A percentile compares a stretch with the other conserved stretches of the same genome.
These are phyloP conservation scores for Myotis findleyi DNA, from an alignment of 2,797 vertebrate genomes.

Conservation along the genomic window DNA sequence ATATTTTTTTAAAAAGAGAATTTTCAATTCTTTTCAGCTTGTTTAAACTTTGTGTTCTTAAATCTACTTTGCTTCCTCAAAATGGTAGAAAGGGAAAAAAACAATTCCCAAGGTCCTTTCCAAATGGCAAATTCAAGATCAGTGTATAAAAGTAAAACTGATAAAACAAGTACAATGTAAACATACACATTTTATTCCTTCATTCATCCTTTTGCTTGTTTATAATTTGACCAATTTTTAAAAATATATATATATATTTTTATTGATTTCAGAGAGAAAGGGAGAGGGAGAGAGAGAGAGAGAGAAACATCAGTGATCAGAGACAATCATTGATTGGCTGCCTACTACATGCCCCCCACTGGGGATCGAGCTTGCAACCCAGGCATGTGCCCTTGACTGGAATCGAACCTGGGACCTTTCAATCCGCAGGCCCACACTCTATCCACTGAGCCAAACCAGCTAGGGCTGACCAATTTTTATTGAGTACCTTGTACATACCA, in stretches of 20 bases:
- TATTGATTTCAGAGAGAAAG: too few relatives aligned
- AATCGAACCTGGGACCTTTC: too few relatives aligned
- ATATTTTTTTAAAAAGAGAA: not conserved
- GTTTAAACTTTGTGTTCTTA: slow-evolving; percentile 32
- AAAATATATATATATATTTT: too few relatives aligned
- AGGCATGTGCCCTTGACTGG: too few relatives aligned
- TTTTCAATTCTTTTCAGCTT: not conserved
- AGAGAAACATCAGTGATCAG: too few relatives aligned
- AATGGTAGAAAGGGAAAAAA: not conserved
- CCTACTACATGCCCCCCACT: too few relatives aligned
- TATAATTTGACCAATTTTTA: not conserved
- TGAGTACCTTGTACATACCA: not conserved
- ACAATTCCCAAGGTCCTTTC: not conserved
- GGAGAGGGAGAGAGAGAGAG: too few relatives aligned
- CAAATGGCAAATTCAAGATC: slow-evolving; percentile 30
- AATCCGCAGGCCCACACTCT: too few relatives aligned
- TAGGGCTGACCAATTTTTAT: not conserved
- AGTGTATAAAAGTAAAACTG: not conserved
- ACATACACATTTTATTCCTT: not conserved
- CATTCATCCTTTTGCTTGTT: not conserved
- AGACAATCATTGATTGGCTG: too few relatives aligned
- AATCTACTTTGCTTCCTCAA: slow-evolving; percentile 8
- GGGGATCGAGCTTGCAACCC: too few relatives aligned
- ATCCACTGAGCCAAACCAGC: too few relatives aligned
- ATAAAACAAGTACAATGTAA: not conserved